Evolutionary conservation across 1,140 invertebrate species (phyloP).

Genomic region (Apis florea): DNA sequence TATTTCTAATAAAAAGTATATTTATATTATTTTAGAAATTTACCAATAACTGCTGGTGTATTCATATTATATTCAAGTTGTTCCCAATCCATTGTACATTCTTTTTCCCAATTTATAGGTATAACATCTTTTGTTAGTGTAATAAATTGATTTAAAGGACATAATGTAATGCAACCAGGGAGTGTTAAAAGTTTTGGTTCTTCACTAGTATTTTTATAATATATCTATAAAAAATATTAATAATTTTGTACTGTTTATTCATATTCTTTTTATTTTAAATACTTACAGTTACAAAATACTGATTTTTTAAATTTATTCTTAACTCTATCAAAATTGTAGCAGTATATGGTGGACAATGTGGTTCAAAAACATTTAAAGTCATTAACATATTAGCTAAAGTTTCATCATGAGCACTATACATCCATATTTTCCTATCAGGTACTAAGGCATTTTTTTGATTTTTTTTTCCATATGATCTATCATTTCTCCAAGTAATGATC

Average conservation of each 20-base stretch:
- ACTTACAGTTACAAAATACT: slow-evolving; percentile 78
- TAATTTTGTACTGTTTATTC: neutral
- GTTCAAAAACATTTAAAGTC: slow-evolving; percentile 87
- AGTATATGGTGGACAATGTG: slow-evolving; percentile 87
- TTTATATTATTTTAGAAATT: neutral
- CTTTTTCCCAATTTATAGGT: slow-evolving; percentile 82
- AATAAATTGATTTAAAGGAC: slow-evolving; percentile 82
- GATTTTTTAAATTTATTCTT: slow-evolving; percentile 70
- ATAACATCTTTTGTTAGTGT: slow-evolving; percentile 80
- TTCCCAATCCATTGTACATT: slow-evolving; percentile 77
- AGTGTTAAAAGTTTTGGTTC: slow-evolving; percentile 81
- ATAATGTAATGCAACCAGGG: slow-evolving; percentile 82
- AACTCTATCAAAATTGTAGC: slow-evolving; percentile 88
- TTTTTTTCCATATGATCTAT: slow-evolving; percentile 81
- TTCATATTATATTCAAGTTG: slow-evolving; percentile 67
- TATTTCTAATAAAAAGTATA: neutral
- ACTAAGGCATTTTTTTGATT: slow-evolving; percentile 74
- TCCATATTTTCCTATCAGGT: slow-evolving; percentile 84
- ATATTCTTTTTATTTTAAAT: neutral
- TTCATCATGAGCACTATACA: slow-evolving; percentile 92
- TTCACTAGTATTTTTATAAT: slow-evolving; percentile 83
- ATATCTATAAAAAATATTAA: slow-evolving; percentile 78
- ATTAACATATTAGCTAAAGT: slow-evolving; percentile 89
- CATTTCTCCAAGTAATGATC: slow-evolving; percentile 86
- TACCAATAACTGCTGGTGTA: slow-evolving; percentile 72